Percentiles rank a stretch among this genome's conserved stretches.
Evolutionary conservation across 2,888 invertebrate genomes (phyloP).

Genomic region (Adelphocoris suturalis): DNA sequence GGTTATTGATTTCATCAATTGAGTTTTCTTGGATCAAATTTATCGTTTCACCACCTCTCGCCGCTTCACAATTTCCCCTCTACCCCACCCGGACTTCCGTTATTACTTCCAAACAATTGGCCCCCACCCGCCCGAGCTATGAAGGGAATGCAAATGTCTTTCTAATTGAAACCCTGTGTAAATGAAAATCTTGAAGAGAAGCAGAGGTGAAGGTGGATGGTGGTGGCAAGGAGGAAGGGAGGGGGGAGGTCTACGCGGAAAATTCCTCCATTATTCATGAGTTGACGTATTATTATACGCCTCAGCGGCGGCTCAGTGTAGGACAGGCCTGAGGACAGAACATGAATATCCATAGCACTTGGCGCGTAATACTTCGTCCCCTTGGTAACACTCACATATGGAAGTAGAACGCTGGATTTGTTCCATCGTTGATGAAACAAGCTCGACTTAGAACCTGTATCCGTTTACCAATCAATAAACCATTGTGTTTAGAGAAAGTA

Average conservation of each 20-base stretch:
- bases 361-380: slow-evolving; percentile 31
- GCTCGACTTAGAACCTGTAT: too few species aligned
- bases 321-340: slow-evolving; percentile 22
- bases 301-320: slow-evolving; percentile 32
- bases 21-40: too few species aligned
- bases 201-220: background rate
- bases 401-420: background rate
- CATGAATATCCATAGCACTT: slow-evolving; percentile 46
- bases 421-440: background rate
- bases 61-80: background rate
- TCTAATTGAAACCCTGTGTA: slow-evolving; percentile 50
- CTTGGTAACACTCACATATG: background rate
- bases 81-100: background rate
- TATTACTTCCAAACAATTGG: slow-evolving; percentile 18
- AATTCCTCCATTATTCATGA: slow-evolving; percentile 50
- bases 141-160: slow-evolving; percentile 41
- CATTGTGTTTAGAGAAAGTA: too few species aligned
- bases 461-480: too few species aligned
- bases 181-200: slow-evolving; percentile 45
- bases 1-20: too few species aligned
- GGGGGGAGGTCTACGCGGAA: background rate
- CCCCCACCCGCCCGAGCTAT: background rate
- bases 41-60: too few species aligned
- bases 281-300: slow-evolving; percentile 50
- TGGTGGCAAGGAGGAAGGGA: too few species aligned